Evolutionary conservation across 2,888 invertebrate genomes (phyloP).

Genomic region (Oligia fasciuncula): DNA sequence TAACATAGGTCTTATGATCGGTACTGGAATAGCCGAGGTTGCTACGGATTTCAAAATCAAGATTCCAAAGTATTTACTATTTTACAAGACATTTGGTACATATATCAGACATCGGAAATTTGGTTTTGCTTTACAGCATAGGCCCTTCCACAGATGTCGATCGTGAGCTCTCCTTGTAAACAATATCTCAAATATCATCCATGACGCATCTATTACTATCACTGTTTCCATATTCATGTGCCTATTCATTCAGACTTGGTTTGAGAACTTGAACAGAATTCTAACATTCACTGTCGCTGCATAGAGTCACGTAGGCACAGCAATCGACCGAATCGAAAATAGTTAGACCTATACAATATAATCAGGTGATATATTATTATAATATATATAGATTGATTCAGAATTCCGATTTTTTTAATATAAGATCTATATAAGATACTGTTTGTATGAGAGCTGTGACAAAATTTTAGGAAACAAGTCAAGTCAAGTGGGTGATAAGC

Average conservation of each 20-base stretch:
- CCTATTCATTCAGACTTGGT: slow-evolving; percentile 22
- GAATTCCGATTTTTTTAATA: neutral
- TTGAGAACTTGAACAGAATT: slow-evolving; percentile 31
- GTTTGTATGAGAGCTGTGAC: neutral
- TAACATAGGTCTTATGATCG: slow-evolving; percentile 1
- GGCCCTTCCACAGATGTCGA: too few relatives aligned
- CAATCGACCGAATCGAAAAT: neutral
- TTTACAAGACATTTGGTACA: neutral
- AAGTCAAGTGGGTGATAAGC: too few relatives aligned
- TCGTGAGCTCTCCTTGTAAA: too few relatives aligned
- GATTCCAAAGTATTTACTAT: neutral
- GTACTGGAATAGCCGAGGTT: neutral
- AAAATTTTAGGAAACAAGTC: neutral
- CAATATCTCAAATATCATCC: neutral
- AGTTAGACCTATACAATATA: neutral
- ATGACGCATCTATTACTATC: neutral
- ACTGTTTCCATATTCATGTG: neutral
- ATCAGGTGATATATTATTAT: neutral
- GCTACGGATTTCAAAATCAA: neutral
- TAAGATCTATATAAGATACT: neutral
- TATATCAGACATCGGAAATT: too few relatives aligned
- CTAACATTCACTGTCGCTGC: slow-evolving; percentile 16
- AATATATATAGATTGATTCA: neutral
- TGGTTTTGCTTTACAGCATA: too few relatives aligned
- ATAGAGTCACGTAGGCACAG: slow-evolving; percentile 35